Conservation (phyloP, 2,888 invertebrate species). For the Chrysina gloriosa region DNA sequence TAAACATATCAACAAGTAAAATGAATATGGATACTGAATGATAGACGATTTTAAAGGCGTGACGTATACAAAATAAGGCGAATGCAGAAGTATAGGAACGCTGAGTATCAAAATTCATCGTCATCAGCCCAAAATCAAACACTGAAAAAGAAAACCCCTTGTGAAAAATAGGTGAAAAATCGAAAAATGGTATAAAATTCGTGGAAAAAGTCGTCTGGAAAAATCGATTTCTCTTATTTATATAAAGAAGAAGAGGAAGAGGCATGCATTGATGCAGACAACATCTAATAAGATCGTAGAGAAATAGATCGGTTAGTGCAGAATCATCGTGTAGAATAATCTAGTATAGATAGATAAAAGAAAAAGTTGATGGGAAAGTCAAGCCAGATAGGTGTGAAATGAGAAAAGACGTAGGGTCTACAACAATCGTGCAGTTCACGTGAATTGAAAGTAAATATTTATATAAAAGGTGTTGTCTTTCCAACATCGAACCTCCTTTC, state of each 20-base stretch:
- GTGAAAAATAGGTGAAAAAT: constrained; percentile 51
- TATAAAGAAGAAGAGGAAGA: constrained; percentile 35
- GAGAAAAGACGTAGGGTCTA: constrained; percentile 11
- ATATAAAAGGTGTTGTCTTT: constrained; percentile 41
- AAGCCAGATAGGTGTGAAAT: constrained; percentile 33
- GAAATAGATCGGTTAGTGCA: constrained; percentile 32
- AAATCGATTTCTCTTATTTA: constrained; percentile 47
- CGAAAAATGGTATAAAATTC: constrained; percentile 47
- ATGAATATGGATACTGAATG: constrained; percentile 14
- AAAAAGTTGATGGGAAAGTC: constrained; percentile 29
- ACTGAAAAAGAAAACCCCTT: constrained; percentile 55
- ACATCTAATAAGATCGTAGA: constrained; percentile 53
- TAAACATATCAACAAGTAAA: constrained; percentile 48
- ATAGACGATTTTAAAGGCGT: background rate
- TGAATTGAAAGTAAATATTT: constrained; percentile 42
- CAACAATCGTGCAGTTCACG: constrained; percentile 47
- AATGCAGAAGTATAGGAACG: constrained; percentile 40
- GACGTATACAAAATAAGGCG: constrained; percentile 37
- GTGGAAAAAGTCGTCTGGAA: constrained; percentile 41
- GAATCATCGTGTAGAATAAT: constrained; percentile 1
- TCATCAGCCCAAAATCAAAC: constrained; percentile 56
- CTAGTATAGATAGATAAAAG: constrained; percentile 7
- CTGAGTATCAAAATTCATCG: constrained; percentile 57
- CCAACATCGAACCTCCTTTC: constrained; percentile 83
- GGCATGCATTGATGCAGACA: constrained; percentile 58